Percentiles rank a stretch among this genome's conserved stretches.
Conservation (phyloP, 2,888 invertebrate genomes). For the Apamea sordens region DNA sequence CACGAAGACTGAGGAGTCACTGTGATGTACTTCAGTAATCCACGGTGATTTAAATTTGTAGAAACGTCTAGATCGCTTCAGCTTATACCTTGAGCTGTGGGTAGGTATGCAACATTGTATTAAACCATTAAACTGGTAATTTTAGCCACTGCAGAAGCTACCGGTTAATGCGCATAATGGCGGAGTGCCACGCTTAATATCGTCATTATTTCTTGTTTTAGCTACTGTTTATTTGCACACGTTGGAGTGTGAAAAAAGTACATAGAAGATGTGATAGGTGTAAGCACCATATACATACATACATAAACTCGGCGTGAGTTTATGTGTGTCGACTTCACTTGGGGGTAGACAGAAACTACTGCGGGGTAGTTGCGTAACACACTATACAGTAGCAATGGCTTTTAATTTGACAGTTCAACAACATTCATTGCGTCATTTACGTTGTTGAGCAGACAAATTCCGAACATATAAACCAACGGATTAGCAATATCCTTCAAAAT, state of each 20-base stretch:
- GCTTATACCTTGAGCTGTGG: constrained; percentile 10
- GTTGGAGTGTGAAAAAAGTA: neutral
- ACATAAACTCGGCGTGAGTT: too few species aligned
- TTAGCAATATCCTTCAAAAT: too few species aligned
- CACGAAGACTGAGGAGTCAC: neutral
- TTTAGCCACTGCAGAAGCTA: constrained; percentile 41
- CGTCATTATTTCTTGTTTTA: constrained; percentile 23
- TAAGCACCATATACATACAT: neutral
- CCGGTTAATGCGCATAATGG: constrained; percentile 40
- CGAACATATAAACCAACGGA: too few species aligned
- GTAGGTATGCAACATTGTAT: constrained; percentile 56
- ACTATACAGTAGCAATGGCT: too few species aligned
- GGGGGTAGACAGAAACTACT: too few species aligned
- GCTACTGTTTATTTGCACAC: constrained; percentile 19
- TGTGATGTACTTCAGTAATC: neutral
- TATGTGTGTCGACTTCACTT: too few species aligned
- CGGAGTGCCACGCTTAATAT: constrained; percentile 11
- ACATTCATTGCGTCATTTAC: too few species aligned
- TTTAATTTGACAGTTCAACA: too few species aligned
- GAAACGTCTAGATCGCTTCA: neutral
- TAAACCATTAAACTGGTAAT: constrained; percentile 40
- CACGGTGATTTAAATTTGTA: neutral
- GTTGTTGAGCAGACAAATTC: too few species aligned
- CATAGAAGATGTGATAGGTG: neutral
- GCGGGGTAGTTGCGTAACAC: too few species aligned